These are phyloP conservation scores for Dicroscelio sp. DNA, from an alignment of 2,888 invertebrate genomes.

Conservation along the genomic window DNA sequence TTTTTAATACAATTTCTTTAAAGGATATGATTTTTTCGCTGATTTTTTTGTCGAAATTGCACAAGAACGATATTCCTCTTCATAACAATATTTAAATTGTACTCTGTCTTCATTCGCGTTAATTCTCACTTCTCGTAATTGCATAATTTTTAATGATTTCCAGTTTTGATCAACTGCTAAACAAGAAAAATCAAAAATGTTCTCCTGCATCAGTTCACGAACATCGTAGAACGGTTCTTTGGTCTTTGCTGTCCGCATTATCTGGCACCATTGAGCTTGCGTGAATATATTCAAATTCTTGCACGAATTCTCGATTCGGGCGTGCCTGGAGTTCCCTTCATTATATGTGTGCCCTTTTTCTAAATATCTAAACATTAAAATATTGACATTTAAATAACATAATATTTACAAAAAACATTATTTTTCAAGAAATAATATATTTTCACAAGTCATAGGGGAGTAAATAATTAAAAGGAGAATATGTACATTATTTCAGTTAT, in stretches of 20 bases:
- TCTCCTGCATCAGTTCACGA: slow-evolving; percentile 5
- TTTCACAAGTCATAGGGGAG: no score
- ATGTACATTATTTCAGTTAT: no score
- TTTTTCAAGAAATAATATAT: no score
- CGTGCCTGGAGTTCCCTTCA: slow-evolving; percentile 49
- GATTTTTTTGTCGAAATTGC: no score
- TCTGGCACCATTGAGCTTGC: slow-evolving; percentile 10
- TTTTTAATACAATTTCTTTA: no score
- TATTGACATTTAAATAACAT: no score
- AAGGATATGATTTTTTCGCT: no score
- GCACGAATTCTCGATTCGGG: slow-evolving; percentile 7
- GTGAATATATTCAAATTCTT: slow-evolving; percentile 3
- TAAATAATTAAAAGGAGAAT: no score
- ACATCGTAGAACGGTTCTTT: slow-evolving; percentile 22
- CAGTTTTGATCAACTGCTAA: slow-evolving; percentile 23
- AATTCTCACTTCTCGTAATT: background rate
- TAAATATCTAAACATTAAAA: slow-evolving; percentile 42
- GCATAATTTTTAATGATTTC: slow-evolving; percentile 30
- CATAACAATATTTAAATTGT: no score
- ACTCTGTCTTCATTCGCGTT: no score
- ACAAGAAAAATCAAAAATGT: background rate
- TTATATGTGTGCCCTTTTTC: slow-evolving; percentile 47
- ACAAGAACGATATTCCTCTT: no score
- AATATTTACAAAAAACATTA: no score
- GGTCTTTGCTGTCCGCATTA: slow-evolving; percentile 14